phyloP scores from a whole-genome alignment of 64 coral and sea anemone genomes.

The Acropora tenuis region DNA sequence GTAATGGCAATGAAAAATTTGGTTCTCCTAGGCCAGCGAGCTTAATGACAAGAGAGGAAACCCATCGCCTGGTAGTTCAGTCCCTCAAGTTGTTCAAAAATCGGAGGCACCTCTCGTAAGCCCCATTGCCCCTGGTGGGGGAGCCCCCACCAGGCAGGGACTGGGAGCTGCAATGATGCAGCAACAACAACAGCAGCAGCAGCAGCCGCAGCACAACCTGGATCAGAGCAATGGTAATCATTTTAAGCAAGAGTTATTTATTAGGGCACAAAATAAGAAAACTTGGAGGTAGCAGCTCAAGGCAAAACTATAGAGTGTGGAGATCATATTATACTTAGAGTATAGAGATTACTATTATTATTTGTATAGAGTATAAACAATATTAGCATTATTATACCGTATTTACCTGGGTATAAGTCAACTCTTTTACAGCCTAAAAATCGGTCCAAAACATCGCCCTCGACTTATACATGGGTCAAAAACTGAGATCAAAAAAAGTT shows the following conservation, averaged over 20 bases:
- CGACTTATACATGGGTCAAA: too few relatives aligned
- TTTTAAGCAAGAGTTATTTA: background rate
- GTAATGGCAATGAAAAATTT: too few relatives aligned
- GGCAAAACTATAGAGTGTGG: too few relatives aligned
- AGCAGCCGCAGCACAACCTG: background rate
- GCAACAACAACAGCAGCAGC: background rate
- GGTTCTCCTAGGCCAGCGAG: conserved; percentile 46
- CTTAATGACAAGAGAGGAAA: conserved; percentile 68
- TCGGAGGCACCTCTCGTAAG: conserved; percentile 21
- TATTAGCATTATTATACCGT: too few relatives aligned
- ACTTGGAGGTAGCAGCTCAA: too few relatives aligned
- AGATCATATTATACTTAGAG: too few relatives aligned
- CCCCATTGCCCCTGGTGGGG: background rate
- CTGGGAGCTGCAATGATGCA: conserved; percentile 37
- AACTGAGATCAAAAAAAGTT: too few relatives aligned
- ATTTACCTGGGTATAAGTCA: too few relatives aligned
- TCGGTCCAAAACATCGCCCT: too few relatives aligned
- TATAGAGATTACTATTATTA: too few relatives aligned
- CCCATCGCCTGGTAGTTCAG: conserved; percentile 7
- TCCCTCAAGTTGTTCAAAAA: conserved; percentile 43
- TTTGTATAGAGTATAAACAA: too few relatives aligned
- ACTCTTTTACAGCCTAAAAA: too few relatives aligned
- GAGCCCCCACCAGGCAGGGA: conserved; percentile 10
- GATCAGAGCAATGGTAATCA: conserved; percentile 29
- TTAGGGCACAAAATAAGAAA: background rate